Evolutionary conservation across 2,888 invertebrate species (phyloP), one percentile per base, ranked within the genome.

Genomic region (Troides aeacus): DNA sequence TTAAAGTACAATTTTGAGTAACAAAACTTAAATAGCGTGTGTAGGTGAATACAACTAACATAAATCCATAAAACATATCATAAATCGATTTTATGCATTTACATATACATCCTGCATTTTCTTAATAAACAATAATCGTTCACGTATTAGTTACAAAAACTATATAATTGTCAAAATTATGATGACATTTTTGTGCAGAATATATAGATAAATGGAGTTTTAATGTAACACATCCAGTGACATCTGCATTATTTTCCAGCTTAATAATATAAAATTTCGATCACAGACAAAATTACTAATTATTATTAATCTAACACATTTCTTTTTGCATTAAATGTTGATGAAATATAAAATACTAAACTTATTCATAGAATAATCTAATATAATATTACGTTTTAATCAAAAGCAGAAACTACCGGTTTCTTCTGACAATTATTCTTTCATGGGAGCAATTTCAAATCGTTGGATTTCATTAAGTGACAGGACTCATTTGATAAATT

Each of bases 241-340:
- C 81, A 86, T 86, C 86, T 86, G 85, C 80, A 59, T 87, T 85
- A 83, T 77, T 81, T 83, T 83, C 83, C 88, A 87, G 90, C 90
- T 89, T 91, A 92, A 87, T 84, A 86, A 90, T 91, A 90, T 88
- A 89, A 88, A 87, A 89, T 89, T 90, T 90, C 81, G 89, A 92
- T 92, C 92, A 92, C 92, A 92, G 91, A 90, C 88, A 91, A 89
- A 91, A 91, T 91, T 89, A 90, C 90, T 88, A 78, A 77, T 75
- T 74, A 76, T 75, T 71, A 71, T 76, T 75, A 75, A 87, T 84
- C 86, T 84, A 85, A 86, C 86, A 84, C 87, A 77, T 83, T 83
- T 83, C 79, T 83, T 46, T 46, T 84, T 85, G 87, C 90, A 87
- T 85, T 78, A 81, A 74, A 85, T 85, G 83, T 84, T 84, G 81